These are phyloP conservation scores for Drosophila triauraria DNA, from an alignment of 1,140 invertebrate species.

Conservation along the genomic window DNA sequence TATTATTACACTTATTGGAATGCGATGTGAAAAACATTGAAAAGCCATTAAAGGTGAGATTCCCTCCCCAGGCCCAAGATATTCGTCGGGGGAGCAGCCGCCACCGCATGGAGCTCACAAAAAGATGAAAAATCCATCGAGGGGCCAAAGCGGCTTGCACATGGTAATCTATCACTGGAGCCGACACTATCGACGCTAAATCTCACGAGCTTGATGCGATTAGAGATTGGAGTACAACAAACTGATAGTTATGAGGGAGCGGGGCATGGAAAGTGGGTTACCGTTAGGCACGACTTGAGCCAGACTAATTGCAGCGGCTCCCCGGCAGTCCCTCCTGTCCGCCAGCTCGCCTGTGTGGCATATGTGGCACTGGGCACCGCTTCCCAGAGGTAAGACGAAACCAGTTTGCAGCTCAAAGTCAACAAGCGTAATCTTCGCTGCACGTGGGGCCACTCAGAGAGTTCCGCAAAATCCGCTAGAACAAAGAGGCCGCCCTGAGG, in stretches of 20 bases:
- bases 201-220: slow-evolving; percentile 74
- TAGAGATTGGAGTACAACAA: slow-evolving; percentile 43
- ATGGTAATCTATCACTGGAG: slow-evolving; percentile 71
- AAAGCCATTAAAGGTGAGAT: slow-evolving; percentile 54
- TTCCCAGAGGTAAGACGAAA: slow-evolving; percentile 47
- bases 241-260: slow-evolving; percentile 50
- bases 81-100: slow-evolving; percentile 2
- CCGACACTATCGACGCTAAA: slow-evolving; percentile 74
- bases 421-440: slow-evolving; percentile 44
- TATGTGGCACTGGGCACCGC: slow-evolving; percentile 26
- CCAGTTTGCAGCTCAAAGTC: slow-evolving; percentile 56
- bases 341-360: slow-evolving; percentile 39
- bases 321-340: background rate
- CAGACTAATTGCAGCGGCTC: slow-evolving; percentile 74
- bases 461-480: slow-evolving; percentile 24
- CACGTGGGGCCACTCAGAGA: slow-evolving; percentile 47
- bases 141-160: slow-evolving; percentile 29
- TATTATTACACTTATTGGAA: slow-evolving; percentile 2
- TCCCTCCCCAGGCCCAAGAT: slow-evolving; percentile 12
- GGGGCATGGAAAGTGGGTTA: slow-evolving; percentile 45
- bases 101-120: background rate
- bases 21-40: slow-evolving; percentile 36
- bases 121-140: slow-evolving; percentile 26
- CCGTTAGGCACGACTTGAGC: slow-evolving; percentile 81
- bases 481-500: slow-evolving; percentile 39